Evolutionary conservation across 2,113 vertebrate species (phyloP).

Genomic region (Ceyx cyanopectus): DNA sequence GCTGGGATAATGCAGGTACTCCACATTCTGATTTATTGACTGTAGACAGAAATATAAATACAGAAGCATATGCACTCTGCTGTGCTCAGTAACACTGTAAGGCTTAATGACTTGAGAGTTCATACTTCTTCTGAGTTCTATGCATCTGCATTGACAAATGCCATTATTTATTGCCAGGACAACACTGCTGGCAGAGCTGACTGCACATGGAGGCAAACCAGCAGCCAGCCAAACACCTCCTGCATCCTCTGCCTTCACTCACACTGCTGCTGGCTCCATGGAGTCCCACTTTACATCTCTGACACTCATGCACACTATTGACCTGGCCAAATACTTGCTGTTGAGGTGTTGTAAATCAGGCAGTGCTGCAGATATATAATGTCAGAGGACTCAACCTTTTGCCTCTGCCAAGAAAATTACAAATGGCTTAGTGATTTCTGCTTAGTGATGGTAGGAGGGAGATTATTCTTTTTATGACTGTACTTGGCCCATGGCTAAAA

Average conservation of each 20-base stretch:
- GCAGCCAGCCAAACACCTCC: background rate
- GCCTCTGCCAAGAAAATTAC: constrained; percentile 47
- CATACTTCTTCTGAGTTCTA: constrained; percentile 31
- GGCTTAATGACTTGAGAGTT: constrained; percentile 35
- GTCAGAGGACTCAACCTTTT: constrained; percentile 3
- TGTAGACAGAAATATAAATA: constrained; percentile 58
- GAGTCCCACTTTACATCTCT: background rate
- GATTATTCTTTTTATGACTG: constrained; percentile 17
- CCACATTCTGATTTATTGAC: constrained; percentile 55
- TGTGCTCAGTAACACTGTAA: constrained; percentile 2
- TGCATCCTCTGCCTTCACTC: accelerated
- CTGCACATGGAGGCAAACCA: background rate
- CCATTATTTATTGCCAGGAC: constrained; percentile 32
- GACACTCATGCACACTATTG: background rate
- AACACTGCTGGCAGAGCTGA: background rate
- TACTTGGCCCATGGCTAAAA: background rate
- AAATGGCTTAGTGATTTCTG: background rate
- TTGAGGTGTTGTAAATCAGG: background rate
- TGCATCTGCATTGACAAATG: background rate
- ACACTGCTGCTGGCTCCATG: background rate
- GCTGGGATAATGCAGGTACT: constrained; percentile 59
- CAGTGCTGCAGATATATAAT: background rate
- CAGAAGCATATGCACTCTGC: constrained; percentile 22
- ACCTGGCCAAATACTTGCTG: background rate
- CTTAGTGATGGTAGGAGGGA: background rate